Conservation (phyloP, 2,113 vertebrate genomes). For the Himantopus leucocephalus region DNA sequence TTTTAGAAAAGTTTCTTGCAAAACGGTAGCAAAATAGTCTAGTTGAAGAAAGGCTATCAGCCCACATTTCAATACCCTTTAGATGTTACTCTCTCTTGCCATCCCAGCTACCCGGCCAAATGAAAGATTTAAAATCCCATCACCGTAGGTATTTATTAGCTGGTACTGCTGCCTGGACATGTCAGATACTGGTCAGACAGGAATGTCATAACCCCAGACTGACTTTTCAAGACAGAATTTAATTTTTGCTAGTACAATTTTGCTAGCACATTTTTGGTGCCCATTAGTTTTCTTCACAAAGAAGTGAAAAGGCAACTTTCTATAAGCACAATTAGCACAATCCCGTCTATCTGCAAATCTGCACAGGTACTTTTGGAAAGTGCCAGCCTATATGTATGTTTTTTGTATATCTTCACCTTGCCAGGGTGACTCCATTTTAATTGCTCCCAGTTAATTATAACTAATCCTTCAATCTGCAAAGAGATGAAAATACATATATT, state of each 20-base stretch:
- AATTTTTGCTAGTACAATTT: not conserved
- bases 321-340: not conserved
- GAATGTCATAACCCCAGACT: not conserved
- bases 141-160: not conserved
- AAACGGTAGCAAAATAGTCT: not conserved
- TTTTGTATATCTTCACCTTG: not conserved
- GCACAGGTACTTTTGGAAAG: not conserved
- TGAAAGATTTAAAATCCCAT: not conserved
- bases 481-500: not conserved
- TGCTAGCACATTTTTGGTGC: not conserved
- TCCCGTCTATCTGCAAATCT: not conserved
- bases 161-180: not conserved
- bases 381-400: not conserved
- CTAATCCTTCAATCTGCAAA: not conserved
- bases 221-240: not conserved
- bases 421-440: not conserved
- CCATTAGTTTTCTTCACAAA: not conserved
- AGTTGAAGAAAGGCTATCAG: not conserved
- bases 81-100: not conserved
- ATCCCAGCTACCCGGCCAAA: not conserved
- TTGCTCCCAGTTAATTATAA: not conserved
- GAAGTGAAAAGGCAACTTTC: not conserved
- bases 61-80: not conserved
- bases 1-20: not conserved
- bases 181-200: not conserved